Evolutionary conservation across 2,888 invertebrate genomes (phyloP).

Genomic region (Melinaea menophilus): DNA sequence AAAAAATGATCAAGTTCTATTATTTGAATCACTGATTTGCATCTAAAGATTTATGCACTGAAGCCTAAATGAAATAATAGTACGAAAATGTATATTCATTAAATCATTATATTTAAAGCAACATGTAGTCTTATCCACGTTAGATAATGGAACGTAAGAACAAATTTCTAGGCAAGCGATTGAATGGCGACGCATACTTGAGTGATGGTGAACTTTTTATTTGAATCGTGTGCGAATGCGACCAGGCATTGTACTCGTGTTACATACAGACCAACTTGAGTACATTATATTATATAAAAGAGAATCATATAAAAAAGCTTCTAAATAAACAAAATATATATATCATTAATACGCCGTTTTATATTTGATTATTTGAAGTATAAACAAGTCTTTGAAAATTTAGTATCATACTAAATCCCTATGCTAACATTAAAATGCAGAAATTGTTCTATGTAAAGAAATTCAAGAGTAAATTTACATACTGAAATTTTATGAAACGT

Average conservation of each 20-base stretch:
- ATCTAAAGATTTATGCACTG: no score
- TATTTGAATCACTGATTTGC: no score
- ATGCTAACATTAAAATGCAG: not conserved
- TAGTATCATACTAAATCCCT: not conserved
- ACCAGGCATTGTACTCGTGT: constrained; percentile 30
- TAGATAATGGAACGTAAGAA: constrained; percentile 47
- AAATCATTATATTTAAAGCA: constrained; percentile 13
- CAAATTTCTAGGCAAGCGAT: constrained; percentile 71
- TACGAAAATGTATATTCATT: no score
- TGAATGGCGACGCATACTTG: constrained; percentile 77
- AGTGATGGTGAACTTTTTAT: constrained; percentile 77
- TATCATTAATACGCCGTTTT: no score
- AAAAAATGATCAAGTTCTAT: no score
- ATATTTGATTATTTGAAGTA: no score
- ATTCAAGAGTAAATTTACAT: constrained; percentile 32
- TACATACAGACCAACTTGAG: not conserved
- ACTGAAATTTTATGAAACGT: constrained; percentile 49
- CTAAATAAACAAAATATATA: no score
- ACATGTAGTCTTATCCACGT: constrained; percentile 47
- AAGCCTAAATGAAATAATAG: not conserved
- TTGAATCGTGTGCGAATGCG: constrained; percentile 77
- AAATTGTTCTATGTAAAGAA: constrained; percentile 7
- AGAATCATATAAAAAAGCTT: no score
- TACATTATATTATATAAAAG: no score
- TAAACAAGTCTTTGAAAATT: no score